These are phyloP conservation scores for Aphrophora alni DNA, from an alignment of 2,888 invertebrate genomes.

Conservation along the genomic window DNA sequence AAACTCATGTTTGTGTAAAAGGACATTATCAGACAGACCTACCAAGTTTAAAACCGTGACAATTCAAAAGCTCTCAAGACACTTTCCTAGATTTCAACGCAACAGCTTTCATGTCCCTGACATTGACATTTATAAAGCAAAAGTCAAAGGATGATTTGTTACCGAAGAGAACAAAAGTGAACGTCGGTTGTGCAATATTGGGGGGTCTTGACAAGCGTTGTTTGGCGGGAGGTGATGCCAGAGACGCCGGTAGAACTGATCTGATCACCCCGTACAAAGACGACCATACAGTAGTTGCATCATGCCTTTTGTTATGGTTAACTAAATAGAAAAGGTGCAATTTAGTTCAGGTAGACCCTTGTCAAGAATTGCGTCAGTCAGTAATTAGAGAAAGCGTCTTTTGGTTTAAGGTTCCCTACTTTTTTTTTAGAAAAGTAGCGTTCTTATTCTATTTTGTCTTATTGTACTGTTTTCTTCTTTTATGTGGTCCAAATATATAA, in stretches of 20 bases:
- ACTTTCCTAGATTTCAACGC: too few species aligned
- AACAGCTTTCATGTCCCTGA: too few species aligned
- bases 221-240: background rate
- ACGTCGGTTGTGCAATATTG: background rate
- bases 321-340: background rate
- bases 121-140: slow-evolving; percentile 32
- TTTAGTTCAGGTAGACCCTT: background rate
- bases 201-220: background rate
- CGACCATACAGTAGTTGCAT: background rate
- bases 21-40: background rate
- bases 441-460: too few species aligned
- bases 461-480: too few species aligned
- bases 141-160: slow-evolving; percentile 36
- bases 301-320: background rate
- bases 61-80: background rate
- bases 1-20: background rate
- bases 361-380: background rate
- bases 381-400: background rate
- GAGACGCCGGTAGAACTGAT: background rate
- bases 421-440: too few species aligned
- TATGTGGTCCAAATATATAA: too few species aligned
- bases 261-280: background rate
- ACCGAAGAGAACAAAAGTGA: background rate
- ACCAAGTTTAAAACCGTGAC: background rate
- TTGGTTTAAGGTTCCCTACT: too few species aligned